phyloP scores from a whole-genome alignment of 2,113 vertebrate genomes.

The Sylvia atricapilla region DNA sequence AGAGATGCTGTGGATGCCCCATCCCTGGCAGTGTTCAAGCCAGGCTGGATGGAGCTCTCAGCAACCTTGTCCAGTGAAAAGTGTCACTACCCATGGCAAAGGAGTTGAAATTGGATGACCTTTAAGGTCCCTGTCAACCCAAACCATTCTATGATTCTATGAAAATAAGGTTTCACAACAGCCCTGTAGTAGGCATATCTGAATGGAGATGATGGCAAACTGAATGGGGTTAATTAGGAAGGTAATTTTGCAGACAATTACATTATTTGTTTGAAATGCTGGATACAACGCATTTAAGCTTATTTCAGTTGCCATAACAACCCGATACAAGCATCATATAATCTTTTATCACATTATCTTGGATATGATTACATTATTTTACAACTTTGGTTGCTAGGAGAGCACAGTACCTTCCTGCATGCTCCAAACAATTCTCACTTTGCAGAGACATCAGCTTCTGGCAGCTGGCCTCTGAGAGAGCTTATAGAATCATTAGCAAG shows the following conservation, averaged over 20 bases:
- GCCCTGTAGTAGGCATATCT: background rate
- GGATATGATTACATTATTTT: slow-evolving; percentile 55
- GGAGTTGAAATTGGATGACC: background rate
- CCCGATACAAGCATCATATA: slow-evolving; percentile 12
- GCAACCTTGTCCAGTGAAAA: background rate
- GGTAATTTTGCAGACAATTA: slow-evolving; percentile 22
- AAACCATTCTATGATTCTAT: background rate
- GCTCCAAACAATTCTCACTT: slow-evolving; percentile 20
- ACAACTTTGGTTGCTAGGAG: slow-evolving; percentile 58
- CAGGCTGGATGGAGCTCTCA: background rate
- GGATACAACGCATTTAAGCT: background rate
- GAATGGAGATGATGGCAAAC: background rate
- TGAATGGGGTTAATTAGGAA: slow-evolving; percentile 44
- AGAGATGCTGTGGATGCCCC: background rate
- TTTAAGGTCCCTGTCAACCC: background rate
- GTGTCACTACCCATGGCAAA: background rate
- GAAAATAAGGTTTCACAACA: background rate
- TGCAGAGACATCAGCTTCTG: slow-evolving; percentile 24
- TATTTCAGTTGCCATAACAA: slow-evolving; percentile 59
- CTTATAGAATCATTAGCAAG: background rate
- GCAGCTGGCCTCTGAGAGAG: background rate
- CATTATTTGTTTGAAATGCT: slow-evolving; percentile 51
- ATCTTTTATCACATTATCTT: slow-evolving; percentile 57
- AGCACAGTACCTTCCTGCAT: background rate
- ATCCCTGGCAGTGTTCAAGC: background rate